Base-by-base conservation (phyloP, 1,140 invertebrate genomes). In the Branchinecta lindahli region DNA sequence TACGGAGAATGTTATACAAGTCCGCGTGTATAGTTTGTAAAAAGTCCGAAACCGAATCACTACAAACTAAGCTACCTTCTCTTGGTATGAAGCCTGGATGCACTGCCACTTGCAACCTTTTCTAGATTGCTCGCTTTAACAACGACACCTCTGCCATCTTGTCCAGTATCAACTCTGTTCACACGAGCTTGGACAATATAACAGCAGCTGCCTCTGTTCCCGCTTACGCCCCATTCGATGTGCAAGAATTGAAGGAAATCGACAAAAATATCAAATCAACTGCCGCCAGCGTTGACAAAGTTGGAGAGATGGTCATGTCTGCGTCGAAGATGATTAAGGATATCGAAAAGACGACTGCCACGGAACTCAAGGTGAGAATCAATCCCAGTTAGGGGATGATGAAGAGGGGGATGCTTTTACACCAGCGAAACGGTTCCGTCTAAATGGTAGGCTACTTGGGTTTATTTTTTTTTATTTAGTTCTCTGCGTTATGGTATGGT, bases 91-190 rank as follows among this genome's bases (percentile, higher is more conserved):
- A 33, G 33, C 33, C 33, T 33, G 33, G 33, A 33, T 33, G n/a
- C n/a, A n/a, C n/a, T 33, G 33, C 33, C 33, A 33, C 33, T 33
- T 5, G 5, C 5, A 5, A 33, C 33, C 33, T 61, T 61, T 44
- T 45, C 12, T 45, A 70, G 70, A 46, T 66, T 10, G 45, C 47
- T 10, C 46, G 66, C n/a, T 65, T 72, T 44, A 72, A 70, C 45
- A 72, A 72, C 44, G 71, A 72, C 18, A 70, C 71, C 33, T 33
- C 71, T n/a, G 71, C 71, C 45, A 72, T 72, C 45, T 46, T 72
- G 44, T 44, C 69, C 8, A 66, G 71, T 12, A 66, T 72, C 44
- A 66, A 72, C 18, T 69, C 68, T 7, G 21, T 72, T 61, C 68
- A 72, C 20, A 72, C 47, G 8, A 66, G 46, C 66, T 66, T 72